Evolutionary conservation across 2,113 vertebrate species (phyloP).

Genomic region (Cyprinodon brontotheroides): DNA sequence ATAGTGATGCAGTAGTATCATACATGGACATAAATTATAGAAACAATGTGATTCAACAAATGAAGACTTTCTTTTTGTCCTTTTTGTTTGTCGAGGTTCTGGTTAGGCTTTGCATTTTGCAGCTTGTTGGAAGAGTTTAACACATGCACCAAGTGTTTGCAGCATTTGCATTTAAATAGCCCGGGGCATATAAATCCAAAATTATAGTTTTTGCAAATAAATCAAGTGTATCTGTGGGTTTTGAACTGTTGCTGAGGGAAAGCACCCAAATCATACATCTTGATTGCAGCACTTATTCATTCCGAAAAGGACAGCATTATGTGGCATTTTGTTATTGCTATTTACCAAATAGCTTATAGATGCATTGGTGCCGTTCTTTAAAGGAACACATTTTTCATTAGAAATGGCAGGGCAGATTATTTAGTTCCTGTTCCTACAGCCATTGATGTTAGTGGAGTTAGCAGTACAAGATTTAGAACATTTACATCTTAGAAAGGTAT

Average conservation of each 20-base stretch:
- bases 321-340: background rate
- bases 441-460: background rate
- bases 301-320: background rate
- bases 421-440: background rate
- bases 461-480: too few species aligned
- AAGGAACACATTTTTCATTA: background rate
- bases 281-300: background rate
- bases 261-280: background rate
- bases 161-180: background rate
- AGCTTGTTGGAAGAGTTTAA: background rate
- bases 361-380: background rate
- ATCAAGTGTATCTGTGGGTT: background rate
- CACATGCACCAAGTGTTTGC: background rate
- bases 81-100: background rate
- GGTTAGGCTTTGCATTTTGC: background rate
- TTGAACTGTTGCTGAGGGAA: background rate
- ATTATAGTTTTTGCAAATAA: background rate
- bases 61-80: conserved; percentile 13
- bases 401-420: background rate
- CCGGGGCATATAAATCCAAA: background rate
- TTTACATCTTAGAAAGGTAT: too few species aligned
- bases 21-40: background rate
- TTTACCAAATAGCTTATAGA: background rate
- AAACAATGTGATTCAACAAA: conserved; percentile 5
- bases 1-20: conserved; percentile 9